Evolutionary conservation across 2,888 invertebrate genomes (phyloP).

Genomic region (Drosophila picticornis): DNA sequence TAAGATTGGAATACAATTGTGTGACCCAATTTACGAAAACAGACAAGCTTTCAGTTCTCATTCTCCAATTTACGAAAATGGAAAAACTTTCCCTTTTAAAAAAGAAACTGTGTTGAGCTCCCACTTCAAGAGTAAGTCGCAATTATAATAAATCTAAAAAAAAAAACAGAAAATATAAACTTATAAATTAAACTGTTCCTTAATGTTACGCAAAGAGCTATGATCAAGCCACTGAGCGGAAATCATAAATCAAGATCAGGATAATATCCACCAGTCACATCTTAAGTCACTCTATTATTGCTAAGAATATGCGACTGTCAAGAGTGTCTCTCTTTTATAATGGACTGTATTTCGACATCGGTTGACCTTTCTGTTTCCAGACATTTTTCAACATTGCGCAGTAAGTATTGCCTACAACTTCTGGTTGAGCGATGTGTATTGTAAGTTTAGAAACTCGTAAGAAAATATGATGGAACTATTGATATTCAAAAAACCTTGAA

Average conservation of each 20-base stretch:
- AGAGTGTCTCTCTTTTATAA: not conserved
- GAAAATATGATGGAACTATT: not conserved
- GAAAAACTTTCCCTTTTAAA: not conserved
- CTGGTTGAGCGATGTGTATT: not conserved
- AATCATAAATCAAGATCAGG: not conserved
- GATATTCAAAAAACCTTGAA: not conserved
- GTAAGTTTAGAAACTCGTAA: too few relatives aligned
- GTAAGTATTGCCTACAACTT: not conserved
- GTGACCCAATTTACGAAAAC: not conserved
- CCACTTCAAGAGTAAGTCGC: not conserved
- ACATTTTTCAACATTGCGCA: not conserved
- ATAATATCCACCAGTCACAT: not conserved
- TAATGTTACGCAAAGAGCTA: not conserved
- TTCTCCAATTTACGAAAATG: not conserved
- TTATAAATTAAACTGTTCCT: rapidly evolving
- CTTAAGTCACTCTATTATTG: rapidly evolving
- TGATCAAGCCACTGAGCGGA: not conserved
- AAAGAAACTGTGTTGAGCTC: rapidly evolving
- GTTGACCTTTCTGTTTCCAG: not conserved
- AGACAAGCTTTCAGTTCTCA: not conserved
- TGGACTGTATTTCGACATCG: not conserved
- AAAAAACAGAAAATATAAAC: not conserved
- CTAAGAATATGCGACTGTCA: not conserved
- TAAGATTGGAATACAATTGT: not conserved
- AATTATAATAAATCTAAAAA: not conserved